phyloP scores from a whole-genome alignment of 1,140 invertebrate species.

The Penaeus vannamei region DNA sequence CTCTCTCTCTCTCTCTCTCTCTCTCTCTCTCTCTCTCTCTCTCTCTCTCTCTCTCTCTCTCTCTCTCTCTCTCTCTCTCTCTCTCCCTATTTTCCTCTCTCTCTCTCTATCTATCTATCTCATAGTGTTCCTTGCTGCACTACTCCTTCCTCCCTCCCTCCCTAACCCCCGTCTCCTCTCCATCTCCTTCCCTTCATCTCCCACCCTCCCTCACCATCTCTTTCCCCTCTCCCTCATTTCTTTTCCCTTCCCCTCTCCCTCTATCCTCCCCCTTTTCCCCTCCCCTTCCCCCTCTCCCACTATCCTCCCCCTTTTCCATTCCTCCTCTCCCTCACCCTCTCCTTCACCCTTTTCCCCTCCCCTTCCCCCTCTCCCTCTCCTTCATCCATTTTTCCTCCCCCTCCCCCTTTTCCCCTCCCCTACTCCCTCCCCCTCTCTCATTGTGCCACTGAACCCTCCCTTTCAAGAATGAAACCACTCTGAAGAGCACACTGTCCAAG shows the following conservation, averaged over 20 bases:
- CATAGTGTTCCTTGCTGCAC: no score
- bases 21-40: conserved; percentile 4
- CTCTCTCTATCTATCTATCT: conserved; percentile 27
- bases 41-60: conserved; percentile 2
- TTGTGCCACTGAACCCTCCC: no score
- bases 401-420: conserved; percentile 35
- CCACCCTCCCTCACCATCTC: background rate
- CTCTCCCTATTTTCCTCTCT: conserved; percentile 8
- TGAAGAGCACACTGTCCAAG: no score
- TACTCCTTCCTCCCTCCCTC: background rate
- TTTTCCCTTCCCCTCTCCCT: no score
- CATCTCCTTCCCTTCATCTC: conserved; percentile 30
- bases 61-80: conserved; percentile 39
- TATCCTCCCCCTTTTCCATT: no score
- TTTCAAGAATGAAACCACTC: no score
- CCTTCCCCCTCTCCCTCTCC: background rate
- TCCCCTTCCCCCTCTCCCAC: no score
- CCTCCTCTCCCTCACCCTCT: background rate
- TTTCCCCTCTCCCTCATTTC: no score
- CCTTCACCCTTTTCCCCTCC: no score
- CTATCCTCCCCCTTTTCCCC: no score
- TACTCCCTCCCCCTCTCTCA: background rate
- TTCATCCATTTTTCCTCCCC: background rate
- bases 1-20: background rate
- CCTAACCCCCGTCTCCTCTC: background rate